These are phyloP conservation scores for Eristalis arbustorum DNA, from an alignment of 2,888 invertebrate species.

Conservation along the genomic window DNA sequence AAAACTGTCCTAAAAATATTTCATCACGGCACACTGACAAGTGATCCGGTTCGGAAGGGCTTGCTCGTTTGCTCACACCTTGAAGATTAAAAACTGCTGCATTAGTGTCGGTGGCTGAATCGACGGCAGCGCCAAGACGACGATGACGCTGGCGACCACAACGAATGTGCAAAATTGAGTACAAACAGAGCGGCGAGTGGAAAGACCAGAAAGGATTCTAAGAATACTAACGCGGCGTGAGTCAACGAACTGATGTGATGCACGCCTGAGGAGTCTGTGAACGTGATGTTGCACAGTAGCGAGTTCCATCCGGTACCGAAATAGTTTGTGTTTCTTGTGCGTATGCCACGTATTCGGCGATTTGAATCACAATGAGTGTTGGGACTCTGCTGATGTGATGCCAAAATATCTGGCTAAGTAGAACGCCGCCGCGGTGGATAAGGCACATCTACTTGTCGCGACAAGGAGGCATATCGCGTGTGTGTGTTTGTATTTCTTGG, in stretches of 20 bases:
- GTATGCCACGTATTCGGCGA: slow-evolving; percentile 30
- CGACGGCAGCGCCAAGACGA: background rate
- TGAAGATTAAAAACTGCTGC: background rate
- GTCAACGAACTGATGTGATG: slow-evolving; percentile 61
- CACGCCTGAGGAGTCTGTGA: background rate
- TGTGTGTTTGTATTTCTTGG: background rate
- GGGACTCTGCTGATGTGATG: slow-evolving; percentile 45
- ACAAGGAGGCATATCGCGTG: background rate
- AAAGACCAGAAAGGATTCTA: slow-evolving; percentile 47
- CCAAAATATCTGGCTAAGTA: slow-evolving; percentile 65
- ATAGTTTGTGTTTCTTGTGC: slow-evolving; percentile 46
- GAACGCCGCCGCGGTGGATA: slow-evolving; percentile 47
- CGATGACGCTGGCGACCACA: background rate
- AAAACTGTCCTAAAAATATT: slow-evolving; percentile 37
- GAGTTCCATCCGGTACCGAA: slow-evolving; percentile 67
- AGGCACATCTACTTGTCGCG: slow-evolving; percentile 34
- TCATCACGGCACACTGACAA: background rate
- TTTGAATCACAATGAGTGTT: slow-evolving; percentile 62
- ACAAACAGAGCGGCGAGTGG: background rate
- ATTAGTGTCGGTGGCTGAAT: background rate
- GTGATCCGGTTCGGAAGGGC: slow-evolving; percentile 10
- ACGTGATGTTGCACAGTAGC: slow-evolving; percentile 16
- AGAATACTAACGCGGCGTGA: slow-evolving; percentile 62
- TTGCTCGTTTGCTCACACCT: background rate
- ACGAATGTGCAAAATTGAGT: background rate